Base-by-base conservation (phyloP, 2,113 vertebrate species). In the Indicator maculatus region DNA sequence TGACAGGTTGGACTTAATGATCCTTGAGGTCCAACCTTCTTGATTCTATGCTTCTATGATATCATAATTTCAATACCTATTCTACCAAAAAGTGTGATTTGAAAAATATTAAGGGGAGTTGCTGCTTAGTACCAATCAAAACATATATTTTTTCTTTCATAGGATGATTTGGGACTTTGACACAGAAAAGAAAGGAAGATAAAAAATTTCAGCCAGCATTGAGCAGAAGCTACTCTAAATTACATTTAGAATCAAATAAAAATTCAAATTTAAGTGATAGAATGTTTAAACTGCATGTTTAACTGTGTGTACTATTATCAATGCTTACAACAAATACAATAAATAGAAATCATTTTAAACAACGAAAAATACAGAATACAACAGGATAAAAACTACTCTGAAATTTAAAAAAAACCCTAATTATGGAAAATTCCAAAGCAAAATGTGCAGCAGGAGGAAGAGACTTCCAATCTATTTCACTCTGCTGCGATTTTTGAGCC, bases 91-190 rank as follows among this genome's bases (percentile, higher is more conserved):
- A 71, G 5, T 33, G 21, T 44, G 69, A 75, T 82, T 93, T 93
- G 61, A 78, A 79, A 79, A 78, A 38, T 17, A 92, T 74, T 60
- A 72, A 56, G 90, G 95, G 72, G 88, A 91, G 91, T 78, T 77
- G 21, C 65, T 93, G 39, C 64, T 76, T 88, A 30, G 76, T 39
- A 86, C 56, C 0, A 2, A 92, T 92, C 91, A 94, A 94, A 96
- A 94, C 69, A 86, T 7, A n/a, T 61, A 60, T 78, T 36, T 84
- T 69, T 63, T 20, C 36, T 28, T 38, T 91, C 28, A 23, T 7
- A 75, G 77, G 81, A 28, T 47, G 53, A 89, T 84, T 89, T 75
- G 73, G 45, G 78, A 81, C 91, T 93, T 90, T 93, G 84, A 89
- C 84, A 89, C 56, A 64, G 66, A 31, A 69, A 30, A 87, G 61